Percentiles rank a stretch among this genome's conserved stretches.
Evolutionary conservation across 30 jellyfish, hydroid and myxozoan genomes (phyloP).

Genomic region (Pseudorhiza aurosa): DNA sequence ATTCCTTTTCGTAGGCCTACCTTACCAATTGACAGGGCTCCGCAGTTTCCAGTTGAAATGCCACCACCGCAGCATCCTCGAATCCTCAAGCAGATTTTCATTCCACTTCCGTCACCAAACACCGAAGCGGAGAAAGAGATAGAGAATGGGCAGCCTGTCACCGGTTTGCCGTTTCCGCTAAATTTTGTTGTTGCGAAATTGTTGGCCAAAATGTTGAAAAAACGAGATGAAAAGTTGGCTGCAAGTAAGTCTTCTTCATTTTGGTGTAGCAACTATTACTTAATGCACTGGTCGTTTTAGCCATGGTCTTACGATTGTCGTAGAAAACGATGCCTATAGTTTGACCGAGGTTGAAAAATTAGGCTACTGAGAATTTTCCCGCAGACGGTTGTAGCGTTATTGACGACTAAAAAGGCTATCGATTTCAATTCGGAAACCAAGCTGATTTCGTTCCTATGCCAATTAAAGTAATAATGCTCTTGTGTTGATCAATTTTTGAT

Average conservation of each 20-base stretch:
- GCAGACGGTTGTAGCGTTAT: too few species aligned
- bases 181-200: slow-evolving; percentile 66
- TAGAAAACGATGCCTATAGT: too few species aligned
- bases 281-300: too few species aligned
- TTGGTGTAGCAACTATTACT: too few species aligned
- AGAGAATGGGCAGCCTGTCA: slow-evolving; percentile 76
- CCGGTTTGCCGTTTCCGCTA: slow-evolving; percentile 83
- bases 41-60: not conserved
- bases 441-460: too few species aligned
- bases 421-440: not conserved
- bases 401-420: not conserved
- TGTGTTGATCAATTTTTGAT: too few species aligned
- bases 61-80: slow-evolving; percentile 23
- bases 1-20: slow-evolving; percentile 21
- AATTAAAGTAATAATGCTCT: too few species aligned
- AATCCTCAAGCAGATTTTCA: slow-evolving; percentile 75
- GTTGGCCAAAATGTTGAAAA: slow-evolving; percentile 49
- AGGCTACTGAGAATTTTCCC: not conserved
- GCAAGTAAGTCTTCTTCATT: not conserved
- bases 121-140: slow-evolving; percentile 86
- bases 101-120: slow-evolving; percentile 89
- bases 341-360: too few species aligned
- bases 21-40: not conserved
- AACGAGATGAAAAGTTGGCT: slow-evolving; percentile 13
- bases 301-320: too few species aligned